Conservation (phyloP, 2,888 invertebrate genomes). For the Cartodere bifasciata region DNA sequence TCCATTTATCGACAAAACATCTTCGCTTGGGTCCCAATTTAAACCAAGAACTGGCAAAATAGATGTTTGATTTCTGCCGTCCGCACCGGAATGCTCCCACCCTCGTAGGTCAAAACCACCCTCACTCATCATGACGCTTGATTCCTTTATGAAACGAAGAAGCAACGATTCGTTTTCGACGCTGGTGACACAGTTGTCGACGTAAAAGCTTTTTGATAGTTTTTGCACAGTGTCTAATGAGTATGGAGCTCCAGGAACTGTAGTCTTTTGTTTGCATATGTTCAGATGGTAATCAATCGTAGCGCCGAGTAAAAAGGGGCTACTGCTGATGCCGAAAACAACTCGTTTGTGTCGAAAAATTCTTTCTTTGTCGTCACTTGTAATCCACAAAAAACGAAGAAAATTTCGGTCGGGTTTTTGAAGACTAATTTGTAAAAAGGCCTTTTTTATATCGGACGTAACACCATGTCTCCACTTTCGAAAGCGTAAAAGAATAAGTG, state of each 20-base stretch:
- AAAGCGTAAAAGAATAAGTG: conserved; percentile 14
- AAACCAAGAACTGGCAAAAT: conserved; percentile 12
- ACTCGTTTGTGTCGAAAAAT: conserved; percentile 13
- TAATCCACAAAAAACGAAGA: conserved; percentile 21
- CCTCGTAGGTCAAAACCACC: conserved; percentile 14
- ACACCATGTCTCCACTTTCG: conserved; percentile 15
- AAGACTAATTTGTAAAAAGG: conserved; percentile 23
- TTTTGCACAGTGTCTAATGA: conserved; percentile 8
- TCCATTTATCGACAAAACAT: conserved; percentile 8
- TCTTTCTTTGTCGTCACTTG: too few relatives aligned
- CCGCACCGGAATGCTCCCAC: conserved; percentile 13
- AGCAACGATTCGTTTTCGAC: conserved; percentile 6
- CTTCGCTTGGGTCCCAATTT: conserved; percentile 6
- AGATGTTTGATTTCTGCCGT: conserved; percentile 15
- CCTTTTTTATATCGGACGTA: conserved; percentile 21
- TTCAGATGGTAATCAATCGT: conserved; percentile 11
- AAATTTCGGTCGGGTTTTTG: conserved; percentile 18
- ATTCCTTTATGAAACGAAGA: conserved; percentile 10
- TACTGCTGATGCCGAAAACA: conserved; percentile 15
- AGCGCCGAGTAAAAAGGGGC: conserved; percentile 15
- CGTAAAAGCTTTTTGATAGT: conserved; percentile 13
- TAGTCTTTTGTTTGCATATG: too few relatives aligned
- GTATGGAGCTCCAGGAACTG: too few relatives aligned
- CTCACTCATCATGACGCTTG: conserved; percentile 9
- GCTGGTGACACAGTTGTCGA: conserved; percentile 15